Conservation (phyloP, 2,113 vertebrate genomes). For the Genyomyrus donnyi region DNA sequence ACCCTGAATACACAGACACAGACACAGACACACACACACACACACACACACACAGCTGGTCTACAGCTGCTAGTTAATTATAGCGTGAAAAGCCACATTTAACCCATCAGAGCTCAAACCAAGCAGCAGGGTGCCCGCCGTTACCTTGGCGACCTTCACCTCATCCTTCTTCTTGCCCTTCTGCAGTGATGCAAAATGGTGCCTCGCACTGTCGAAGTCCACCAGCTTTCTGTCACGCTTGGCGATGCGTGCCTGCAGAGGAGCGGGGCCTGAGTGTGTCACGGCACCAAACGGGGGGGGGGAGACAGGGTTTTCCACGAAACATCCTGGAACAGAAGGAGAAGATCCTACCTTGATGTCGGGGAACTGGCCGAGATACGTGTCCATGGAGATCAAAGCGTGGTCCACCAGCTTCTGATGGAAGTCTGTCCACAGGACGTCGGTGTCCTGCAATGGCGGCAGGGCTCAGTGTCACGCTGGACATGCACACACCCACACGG, state of each 20-base stretch:
- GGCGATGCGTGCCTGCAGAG: slow-evolving; percentile 78
- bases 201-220: slow-evolving; percentile 93
- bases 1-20: neutral
- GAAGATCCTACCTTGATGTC: slow-evolving; percentile 78
- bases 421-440: slow-evolving; percentile 87
- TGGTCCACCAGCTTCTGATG: slow-evolving; percentile 87
- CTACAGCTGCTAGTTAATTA: neutral
- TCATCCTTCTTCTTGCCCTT: slow-evolving; percentile 98
- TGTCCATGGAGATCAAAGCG: slow-evolving; percentile 76
- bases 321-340: neutral
- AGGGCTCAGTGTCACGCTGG: neutral
- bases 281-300: neutral
- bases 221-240: slow-evolving; percentile 94
- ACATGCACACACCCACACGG: neutral
- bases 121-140: neutral
- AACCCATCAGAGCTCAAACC: neutral
- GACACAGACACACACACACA: neutral
- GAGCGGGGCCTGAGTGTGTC: neutral
- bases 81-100: neutral
- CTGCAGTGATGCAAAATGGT: slow-evolving; percentile 88
- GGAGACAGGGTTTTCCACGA: neutral
- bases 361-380: slow-evolving; percentile 85
- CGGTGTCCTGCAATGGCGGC: slow-evolving; percentile 72
- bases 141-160: slow-evolving; percentile 92
- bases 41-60: neutral